A percentile compares a stretch with the other conserved stretches of the same genome.
Evolutionary conservation across 2,113 vertebrate species (phyloP).

Genomic region (Tinamus guttatus): DNA sequence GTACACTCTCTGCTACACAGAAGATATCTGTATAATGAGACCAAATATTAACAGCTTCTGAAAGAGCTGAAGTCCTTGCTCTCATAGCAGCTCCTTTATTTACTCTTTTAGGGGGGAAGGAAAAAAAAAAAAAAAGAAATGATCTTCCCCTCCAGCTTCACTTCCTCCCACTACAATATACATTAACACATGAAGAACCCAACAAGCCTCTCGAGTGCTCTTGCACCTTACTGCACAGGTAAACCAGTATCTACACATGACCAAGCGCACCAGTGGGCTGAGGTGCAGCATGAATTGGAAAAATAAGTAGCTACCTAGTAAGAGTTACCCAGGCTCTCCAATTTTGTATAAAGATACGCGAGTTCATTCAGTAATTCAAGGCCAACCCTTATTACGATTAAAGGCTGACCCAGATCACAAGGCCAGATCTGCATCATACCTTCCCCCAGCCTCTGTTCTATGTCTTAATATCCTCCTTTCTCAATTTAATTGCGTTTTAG

Average conservation of each 20-base stretch:
- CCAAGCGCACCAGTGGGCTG: too few relatives aligned
- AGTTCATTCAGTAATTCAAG: not conserved
- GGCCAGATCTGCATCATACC: not conserved
- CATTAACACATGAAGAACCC: not conserved
- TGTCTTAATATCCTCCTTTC: not conserved
- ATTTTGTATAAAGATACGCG: not conserved
- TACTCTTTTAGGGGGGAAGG: not conserved
- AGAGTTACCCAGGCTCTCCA: not conserved
- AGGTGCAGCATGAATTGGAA: not conserved
- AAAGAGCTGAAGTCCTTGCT: not conserved
- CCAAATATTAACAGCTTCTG: not conserved
- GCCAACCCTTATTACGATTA: not conserved
- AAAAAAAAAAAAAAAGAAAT: too few relatives aligned
- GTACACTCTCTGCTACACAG: not conserved
- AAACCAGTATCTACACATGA: not conserved
- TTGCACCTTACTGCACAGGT: not conserved
- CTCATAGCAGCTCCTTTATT: not conserved
- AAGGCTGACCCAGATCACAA: not conserved
- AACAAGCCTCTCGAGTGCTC: not conserved
- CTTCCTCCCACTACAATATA: not conserved
- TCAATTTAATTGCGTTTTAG: too few relatives aligned
- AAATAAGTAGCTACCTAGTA: not conserved
- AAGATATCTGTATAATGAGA: rapidly evolving
- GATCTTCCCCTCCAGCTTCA: not conserved
- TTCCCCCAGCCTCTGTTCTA: not conserved